Evolutionary conservation across 64 coral and sea anemone species (phyloP), one percentile per base, ranked within the genome.

Genomic region (Orbicella faveolata): DNA sequence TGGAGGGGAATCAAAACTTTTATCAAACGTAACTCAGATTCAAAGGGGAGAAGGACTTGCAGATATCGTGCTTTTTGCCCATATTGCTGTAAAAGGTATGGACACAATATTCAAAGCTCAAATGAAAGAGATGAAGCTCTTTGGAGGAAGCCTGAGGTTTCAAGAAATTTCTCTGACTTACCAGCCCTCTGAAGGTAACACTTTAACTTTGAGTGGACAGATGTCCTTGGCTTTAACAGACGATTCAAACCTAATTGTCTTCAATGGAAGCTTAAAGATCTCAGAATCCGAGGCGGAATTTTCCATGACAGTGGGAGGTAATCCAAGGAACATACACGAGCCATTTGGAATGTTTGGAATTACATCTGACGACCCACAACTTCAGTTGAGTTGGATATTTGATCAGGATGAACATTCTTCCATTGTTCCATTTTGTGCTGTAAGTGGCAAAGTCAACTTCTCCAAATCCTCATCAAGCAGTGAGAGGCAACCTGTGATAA

Each of bases 331-430:
- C 16, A 82, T 82, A 59, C 52, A n/a, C 52, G 79, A 59, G 52
- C 79, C 79, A 62, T 61, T 82, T 36, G 79, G 79, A 82, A 82
- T 82, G 79, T 82, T 62, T 82, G 79, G 79, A 76, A 76, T 76
- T 76, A 48, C 75, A 41, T 20, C 48, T 21, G 34, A 76, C 6
- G 35, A 76, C 16, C 79, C 79, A 30, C 8, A 82, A 53, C 79
- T 82, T 82, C 44, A 82, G 9, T 39, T 82, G 8, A 82, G 21
- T 5, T 82, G 55, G 79, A 59, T 26, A 61, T 82, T 82, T 65
- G 79, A 82, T 62, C 14, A 82, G 62, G 79, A 82, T 18, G 26
- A 82, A 6, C 23, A 82, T 2, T 9, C 61, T 16, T 62, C 79
- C 7, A 21, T 65, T 82, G 12, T 82, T 30, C 79, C 79, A 12